These are phyloP conservation scores for Cecropterus lyciades DNA, from an alignment of 1,140 invertebrate genomes.

Conservation along the genomic window DNA sequence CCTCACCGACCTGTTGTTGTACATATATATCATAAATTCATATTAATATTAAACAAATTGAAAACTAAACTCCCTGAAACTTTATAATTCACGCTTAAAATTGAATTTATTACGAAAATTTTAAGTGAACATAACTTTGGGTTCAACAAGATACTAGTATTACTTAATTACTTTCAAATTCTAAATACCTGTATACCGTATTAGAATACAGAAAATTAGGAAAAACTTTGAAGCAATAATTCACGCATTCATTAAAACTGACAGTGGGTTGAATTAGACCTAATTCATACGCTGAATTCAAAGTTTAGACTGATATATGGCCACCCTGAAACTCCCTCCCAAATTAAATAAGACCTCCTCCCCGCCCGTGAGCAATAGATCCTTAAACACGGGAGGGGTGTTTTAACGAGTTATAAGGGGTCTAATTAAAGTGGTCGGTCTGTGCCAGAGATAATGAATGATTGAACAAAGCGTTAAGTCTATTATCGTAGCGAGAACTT, in stretches of 20 bases:
- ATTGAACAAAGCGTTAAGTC: constrained; percentile 79
- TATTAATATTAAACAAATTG: too few species aligned
- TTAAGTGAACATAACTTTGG: too few species aligned
- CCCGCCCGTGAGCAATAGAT: constrained; percentile 38
- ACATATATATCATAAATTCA: too few species aligned
- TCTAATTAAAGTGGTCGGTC: constrained; percentile 61
- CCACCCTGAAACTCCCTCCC: constrained; percentile 42
- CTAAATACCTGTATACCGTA: neutral
- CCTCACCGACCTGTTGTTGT: too few species aligned
- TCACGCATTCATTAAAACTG: constrained; percentile 62
- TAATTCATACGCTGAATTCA: constrained; percentile 62
- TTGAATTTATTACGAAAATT: too few species aligned
- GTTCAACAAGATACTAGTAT: neutral
- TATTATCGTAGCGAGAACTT: constrained; percentile 78
- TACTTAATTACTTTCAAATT: neutral
- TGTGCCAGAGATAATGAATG: constrained; percentile 64
- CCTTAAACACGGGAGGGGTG: constrained; percentile 43
- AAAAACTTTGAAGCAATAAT: constrained; percentile 32
- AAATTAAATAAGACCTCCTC: constrained; percentile 42
- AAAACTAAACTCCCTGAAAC: too few species aligned
- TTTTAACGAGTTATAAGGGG: constrained; percentile 49
- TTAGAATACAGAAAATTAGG: constrained; percentile 10
- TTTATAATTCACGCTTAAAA: too few species aligned
- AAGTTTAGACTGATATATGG: constrained; percentile 67
- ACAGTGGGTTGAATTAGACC: constrained; percentile 60